Percentiles rank a stretch among this genome's conserved stretches.
Conservation (phyloP, 2,888 invertebrate genomes). For the Colletes collaris region DNA sequence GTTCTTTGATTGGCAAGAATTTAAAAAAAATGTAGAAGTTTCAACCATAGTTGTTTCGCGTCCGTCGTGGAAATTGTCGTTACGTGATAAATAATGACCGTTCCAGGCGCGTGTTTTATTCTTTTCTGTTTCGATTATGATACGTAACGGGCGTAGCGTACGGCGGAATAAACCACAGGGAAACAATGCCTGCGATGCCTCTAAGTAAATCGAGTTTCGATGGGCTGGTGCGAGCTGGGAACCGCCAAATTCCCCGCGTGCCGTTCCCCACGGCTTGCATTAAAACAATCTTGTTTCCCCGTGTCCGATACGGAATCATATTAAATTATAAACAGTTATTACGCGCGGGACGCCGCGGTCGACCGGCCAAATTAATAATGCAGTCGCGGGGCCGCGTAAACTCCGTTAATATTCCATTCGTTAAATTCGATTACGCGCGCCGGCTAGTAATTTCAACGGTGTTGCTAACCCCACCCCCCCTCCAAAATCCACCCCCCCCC, state of each 20-base stretch:
- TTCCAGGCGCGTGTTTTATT: no score
- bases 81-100: no score
- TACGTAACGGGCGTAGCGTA: no score
- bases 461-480: not conserved
- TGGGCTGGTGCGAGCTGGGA: not conserved
- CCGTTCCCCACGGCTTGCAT: slow-evolving; percentile 35
- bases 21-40: no score
- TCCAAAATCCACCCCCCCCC: no score
- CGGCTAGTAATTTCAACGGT: slow-evolving; percentile 4
- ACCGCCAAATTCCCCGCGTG: slow-evolving; percentile 37
- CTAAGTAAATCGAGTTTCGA: slow-evolving; percentile 45
- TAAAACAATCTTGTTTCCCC: slow-evolving; percentile 46
- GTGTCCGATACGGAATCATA: slow-evolving; percentile 36
- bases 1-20: no score
- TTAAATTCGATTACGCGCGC: slow-evolving; percentile 47
- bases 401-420: slow-evolving; percentile 53
- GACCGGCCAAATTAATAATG: slow-evolving; percentile 53
- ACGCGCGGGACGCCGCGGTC: slow-evolving; percentile 32
- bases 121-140: no score
- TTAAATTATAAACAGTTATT: slow-evolving; percentile 64
- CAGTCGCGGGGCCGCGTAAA: slow-evolving; percentile 33
- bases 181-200: slow-evolving; percentile 41
- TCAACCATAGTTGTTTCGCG: no score
- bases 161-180: slow-evolving; percentile 13
- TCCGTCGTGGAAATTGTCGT: no score